phyloP scores from a whole-genome alignment of 2,888 invertebrate genomes.

The Ophraella communa region DNA sequence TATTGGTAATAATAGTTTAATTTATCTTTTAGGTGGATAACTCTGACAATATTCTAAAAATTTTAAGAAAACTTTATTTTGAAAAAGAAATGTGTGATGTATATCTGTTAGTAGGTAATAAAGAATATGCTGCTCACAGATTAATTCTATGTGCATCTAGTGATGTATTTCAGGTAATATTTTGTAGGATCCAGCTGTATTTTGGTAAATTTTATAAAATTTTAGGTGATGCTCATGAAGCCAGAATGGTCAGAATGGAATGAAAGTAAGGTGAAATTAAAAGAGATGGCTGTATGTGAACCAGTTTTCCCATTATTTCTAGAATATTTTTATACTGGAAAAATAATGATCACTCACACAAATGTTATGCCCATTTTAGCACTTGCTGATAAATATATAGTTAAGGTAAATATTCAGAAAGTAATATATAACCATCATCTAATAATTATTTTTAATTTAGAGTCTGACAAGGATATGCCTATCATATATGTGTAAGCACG shows the following conservation, averaged over 20 bases:
- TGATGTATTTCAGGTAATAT: constrained; percentile 87
- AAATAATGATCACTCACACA: constrained; percentile 82
- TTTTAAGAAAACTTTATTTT: constrained; percentile 83
- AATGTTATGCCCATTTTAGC: constrained; percentile 88
- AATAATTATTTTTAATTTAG: constrained; percentile 54
- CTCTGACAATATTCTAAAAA: constrained; percentile 79
- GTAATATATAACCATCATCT: no score
- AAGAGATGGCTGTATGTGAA: constrained; percentile 85
- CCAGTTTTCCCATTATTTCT: constrained; percentile 88
- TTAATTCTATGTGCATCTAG: constrained; percentile 92
- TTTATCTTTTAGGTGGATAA: constrained; percentile 76
- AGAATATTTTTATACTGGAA: constrained; percentile 87
- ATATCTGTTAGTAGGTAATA: constrained; percentile 80
- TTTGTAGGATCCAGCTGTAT: neutral
- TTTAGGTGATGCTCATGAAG: constrained; percentile 91
- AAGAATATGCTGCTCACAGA: constrained; percentile 86
- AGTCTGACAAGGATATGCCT: constrained; percentile 85
- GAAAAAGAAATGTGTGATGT: constrained; percentile 91
- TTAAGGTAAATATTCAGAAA: constrained; percentile 73
- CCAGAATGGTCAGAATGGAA: constrained; percentile 92
- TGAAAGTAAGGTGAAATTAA: constrained; percentile 81
- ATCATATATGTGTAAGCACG: constrained; percentile 85
- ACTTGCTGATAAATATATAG: constrained; percentile 94
- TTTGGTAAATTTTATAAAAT: neutral
- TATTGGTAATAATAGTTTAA: neutral